Conservation (phyloP, 2,113 vertebrate species). For the Melanotaenia duboulayi region DNA sequence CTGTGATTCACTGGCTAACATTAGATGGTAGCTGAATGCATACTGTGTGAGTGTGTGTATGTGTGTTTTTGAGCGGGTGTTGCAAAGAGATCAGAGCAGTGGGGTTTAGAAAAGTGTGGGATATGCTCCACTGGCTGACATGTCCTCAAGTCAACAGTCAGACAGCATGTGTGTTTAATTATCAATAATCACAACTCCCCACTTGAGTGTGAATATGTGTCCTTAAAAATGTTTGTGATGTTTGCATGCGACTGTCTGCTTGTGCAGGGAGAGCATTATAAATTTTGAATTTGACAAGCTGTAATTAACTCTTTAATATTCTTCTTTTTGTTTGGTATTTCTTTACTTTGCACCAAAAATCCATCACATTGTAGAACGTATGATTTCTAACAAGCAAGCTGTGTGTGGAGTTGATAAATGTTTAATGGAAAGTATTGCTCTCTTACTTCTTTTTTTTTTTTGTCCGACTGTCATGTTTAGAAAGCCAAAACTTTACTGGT, state of each 20-base stretch:
- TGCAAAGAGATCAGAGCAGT: conserved; percentile 23
- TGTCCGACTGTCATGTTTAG: no score
- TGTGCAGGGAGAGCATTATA: no score
- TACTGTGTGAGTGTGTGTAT: conserved; percentile 1
- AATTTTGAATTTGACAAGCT: background rate
- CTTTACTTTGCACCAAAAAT: background rate
- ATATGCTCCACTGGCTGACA: background rate
- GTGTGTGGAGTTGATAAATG: no score
- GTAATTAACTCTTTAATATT: background rate
- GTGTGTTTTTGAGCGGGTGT: conserved; percentile 14
- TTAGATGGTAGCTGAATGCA: conserved; percentile 21
- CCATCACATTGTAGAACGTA: no score
- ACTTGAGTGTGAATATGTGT: background rate
- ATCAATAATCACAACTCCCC: background rate
- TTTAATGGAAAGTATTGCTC: no score
- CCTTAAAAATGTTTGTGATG: background rate
- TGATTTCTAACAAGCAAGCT: no score
- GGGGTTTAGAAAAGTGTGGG: conserved; percentile 2
- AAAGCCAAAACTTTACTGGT: no score
- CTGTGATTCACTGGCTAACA: conserved; percentile 66
- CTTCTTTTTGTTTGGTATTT: background rate
- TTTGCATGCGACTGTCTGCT: background rate
- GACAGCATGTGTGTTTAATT: background rate
- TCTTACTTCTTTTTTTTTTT: no score
- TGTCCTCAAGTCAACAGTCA: background rate